Evolutionary conservation across 2,797 vertebrate species (phyloP).

Genomic region (Paedocypris micromegethes): DNA sequence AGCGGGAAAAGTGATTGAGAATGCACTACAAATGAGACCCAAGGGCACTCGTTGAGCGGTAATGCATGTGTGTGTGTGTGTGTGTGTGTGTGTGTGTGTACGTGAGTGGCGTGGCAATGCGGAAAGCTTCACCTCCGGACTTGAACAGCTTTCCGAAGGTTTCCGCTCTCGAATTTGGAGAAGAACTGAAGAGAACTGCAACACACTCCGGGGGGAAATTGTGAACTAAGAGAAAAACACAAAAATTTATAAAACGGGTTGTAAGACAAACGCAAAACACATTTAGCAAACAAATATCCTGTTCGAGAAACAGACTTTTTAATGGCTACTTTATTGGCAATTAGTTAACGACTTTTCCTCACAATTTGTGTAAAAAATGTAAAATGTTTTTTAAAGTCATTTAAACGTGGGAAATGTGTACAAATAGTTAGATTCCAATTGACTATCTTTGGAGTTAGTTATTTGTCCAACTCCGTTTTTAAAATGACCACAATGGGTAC

Average conservation of each 20-base stretch:
- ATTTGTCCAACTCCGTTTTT: too few relatives aligned
- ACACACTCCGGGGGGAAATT: conserved; percentile 47
- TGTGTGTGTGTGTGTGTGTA: conserved; percentile 14
- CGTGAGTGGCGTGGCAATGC: not conserved
- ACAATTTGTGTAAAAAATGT: too few relatives aligned
- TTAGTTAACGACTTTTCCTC: too few relatives aligned
- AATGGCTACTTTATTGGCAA: too few relatives aligned
- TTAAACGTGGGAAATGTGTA: too few relatives aligned
- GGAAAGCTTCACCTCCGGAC: conserved; percentile 73
- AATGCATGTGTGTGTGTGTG: conserved; percentile 9
- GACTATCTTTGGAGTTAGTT: too few relatives aligned
- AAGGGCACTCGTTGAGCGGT: conserved; percentile 25
- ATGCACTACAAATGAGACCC: conserved; percentile 36
- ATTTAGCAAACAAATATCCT: too few relatives aligned
- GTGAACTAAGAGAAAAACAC: conserved; percentile 55
- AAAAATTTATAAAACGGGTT: conserved; percentile 28
- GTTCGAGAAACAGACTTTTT: too few relatives aligned
- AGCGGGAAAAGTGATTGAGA: conserved; percentile 19
- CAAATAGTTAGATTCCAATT: too few relatives aligned
- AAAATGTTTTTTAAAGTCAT: too few relatives aligned
- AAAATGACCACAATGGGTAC: too few relatives aligned
- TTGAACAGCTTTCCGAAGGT: conserved; percentile 85
- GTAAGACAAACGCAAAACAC: not conserved
- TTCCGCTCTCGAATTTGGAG: conserved; percentile 89
- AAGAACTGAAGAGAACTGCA: conserved; percentile 72